Base-by-base conservation (phyloP, 2,888 invertebrate genomes). In the Temnothorax ravouxi region DNA sequence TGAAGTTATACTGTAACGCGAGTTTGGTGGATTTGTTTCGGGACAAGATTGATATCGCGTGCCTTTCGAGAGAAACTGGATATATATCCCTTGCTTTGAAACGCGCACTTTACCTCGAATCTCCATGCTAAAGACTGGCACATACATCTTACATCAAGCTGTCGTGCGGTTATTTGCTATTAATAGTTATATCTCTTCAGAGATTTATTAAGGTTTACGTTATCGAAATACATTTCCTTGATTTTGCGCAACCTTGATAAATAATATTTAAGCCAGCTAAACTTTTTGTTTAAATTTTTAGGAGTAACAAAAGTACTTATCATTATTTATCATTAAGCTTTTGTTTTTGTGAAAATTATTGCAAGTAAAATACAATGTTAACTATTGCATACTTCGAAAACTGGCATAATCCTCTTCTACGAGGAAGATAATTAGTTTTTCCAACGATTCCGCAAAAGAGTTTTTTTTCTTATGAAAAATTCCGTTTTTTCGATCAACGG, bases 391-490 rank as follows among this genome's bases (percentile, higher is more conserved):
- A 77, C 54, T 21, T 44, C 41, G 18, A 72, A 54, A 72, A 71
- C 44, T 59, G 21, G 41, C 8, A 59, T 34, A 13, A 71, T 66
- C 18, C 15, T 54, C 41, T 71, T 71, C 13, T 25, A 18, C 2
- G 47, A 47, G n/a, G 4, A 59, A 18, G 18, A 4, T 59, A 71
- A 79, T 79, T 79, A 79, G 71, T 72, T 80, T 71, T 25, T 47
- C 5, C 9, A 47, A 21, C 54, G 9, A 67, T 67, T 56, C 2
- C 15, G 11, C 25, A 21, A 9, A n/a, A 59, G 29, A 79, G 21
- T 47, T 72, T 72, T 38, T 21, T 4, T 44, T 34, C 21, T 61
- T 18, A n/a, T 71, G 50, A 61, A 25, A 47, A 47, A 72, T 72
- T 61, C 9, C 3, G 1, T 9, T 80, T 72, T 59, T 72, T 47